Evolutionary conservation across 2,888 invertebrate species (phyloP).

Genomic region (Agrilus mali): DNA sequence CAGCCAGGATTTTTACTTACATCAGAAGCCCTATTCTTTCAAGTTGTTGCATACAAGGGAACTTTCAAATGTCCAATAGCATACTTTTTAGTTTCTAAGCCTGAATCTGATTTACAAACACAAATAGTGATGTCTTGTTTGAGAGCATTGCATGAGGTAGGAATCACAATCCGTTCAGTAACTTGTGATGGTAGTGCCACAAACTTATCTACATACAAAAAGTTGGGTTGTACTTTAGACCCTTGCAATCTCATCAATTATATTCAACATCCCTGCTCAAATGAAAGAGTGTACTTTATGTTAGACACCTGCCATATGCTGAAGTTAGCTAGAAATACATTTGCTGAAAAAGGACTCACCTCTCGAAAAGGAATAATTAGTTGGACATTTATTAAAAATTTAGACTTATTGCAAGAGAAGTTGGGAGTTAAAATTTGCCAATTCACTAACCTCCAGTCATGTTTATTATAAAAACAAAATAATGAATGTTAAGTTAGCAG

Average conservation of each 20-base stretch:
- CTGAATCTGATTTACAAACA: constrained; percentile 9
- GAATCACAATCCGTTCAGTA: constrained; percentile 11
- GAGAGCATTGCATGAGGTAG: constrained; percentile 10
- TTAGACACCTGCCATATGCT: constrained; percentile 1
- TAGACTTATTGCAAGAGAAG: neutral
- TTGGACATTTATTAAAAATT: too few relatives aligned
- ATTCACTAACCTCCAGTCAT: neutral
- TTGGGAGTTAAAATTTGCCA: neutral
- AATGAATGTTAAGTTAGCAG: too few relatives aligned
- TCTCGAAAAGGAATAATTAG: too few relatives aligned
- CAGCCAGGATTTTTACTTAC: constrained; percentile 6
- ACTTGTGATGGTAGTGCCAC: constrained; percentile 12
- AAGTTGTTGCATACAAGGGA: constrained; percentile 9
- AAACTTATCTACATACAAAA: constrained; percentile 11
- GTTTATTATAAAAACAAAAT: too few relatives aligned
- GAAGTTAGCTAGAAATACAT: constrained; percentile 1
- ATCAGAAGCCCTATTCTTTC: constrained; percentile 11
- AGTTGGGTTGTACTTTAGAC: constrained; percentile 3
- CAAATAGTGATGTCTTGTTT: constrained; percentile 9
- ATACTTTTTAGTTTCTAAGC: constrained; percentile 14
- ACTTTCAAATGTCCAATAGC: constrained; percentile 14
- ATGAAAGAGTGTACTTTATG: neutral
- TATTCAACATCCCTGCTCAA: neutral
- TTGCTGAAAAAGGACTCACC: neutral
- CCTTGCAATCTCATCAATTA: neutral